Base-by-base conservation (phyloP, 2,888 invertebrate genomes). In the Acanthosepion lycidas region DNA sequence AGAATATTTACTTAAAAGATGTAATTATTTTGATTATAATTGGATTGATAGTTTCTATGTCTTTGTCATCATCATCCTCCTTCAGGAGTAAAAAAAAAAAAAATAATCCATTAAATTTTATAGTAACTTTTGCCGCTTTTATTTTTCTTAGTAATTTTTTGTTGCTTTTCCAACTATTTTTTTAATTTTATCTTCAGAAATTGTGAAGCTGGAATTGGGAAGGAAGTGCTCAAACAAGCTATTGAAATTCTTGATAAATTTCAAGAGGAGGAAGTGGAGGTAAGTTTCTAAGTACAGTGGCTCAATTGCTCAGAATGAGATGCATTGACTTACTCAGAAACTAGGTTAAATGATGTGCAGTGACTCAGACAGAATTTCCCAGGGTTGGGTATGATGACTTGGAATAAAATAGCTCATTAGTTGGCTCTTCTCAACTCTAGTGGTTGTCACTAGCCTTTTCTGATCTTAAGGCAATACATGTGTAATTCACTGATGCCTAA, bases 221-320 rank as follows among this genome's bases (percentile, higher is more conserved):
- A 97, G 95, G 95, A 95, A 8, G 96, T 96, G 91, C 95, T 97
- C 94, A 96, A 97, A 95, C 96, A 96, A 94, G 97, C 97, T 9
- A 97, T 97, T 95, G 96, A 97, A 42, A 97, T 97, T 78, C 96
- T 97, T 59, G 97, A 97, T 53, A 96, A 96, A 91, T 96, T 97
- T 95, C 97, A 97, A 94, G 96, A 97, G 64, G 97, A 97, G 95
- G 97, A 97, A 95, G 96, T 97, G 9, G 97, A 97, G 96, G 97
- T 97, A 95, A 95, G 95, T 93, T 6, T 20, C 48, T 28, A 8
- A 15, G n/a, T 42, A 42, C 42, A 42, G 42, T 42, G 42, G 42
- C 42, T 42, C 42, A 42, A 42, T 42, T 42, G 42, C 42, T 42
- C 42, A 42, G 42, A 42, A 42, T 42, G 42, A 42, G 42, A 42